Evolutionary conservation across 2,888 invertebrate genomes (phyloP).

Genomic region (Hoplodrina blanda): DNA sequence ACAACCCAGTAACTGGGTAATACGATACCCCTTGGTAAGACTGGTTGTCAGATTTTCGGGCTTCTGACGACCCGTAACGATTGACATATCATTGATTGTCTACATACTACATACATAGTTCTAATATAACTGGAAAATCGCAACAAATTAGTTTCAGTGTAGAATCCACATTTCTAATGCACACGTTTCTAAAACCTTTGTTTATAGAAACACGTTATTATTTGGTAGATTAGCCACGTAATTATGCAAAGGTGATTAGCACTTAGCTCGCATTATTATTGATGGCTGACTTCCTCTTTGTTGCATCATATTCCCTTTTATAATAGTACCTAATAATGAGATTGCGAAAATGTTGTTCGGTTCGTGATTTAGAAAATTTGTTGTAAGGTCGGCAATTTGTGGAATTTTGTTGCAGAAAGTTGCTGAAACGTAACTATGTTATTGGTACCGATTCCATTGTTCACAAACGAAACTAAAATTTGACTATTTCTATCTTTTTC

Average conservation of each 20-base stretch:
- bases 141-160: not conserved
- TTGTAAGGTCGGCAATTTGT: not conserved
- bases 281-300: slow-evolving; percentile 5
- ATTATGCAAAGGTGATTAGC: slow-evolving; percentile 4
- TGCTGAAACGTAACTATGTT: too few species aligned
- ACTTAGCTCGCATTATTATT: slow-evolving; percentile 18
- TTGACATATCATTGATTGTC: too few species aligned
- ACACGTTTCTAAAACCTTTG: slow-evolving; percentile 28
- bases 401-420: too few species aligned
- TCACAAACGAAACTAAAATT: too few species aligned
- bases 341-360: not conserved
- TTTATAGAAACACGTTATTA: slow-evolving; percentile 4
- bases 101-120: too few species aligned
- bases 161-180: not conserved
- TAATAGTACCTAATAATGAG: not conserved
- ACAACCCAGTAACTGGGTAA: too few species aligned
- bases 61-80: too few species aligned
- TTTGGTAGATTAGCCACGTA: slow-evolving; percentile 19
- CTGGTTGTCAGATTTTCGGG: too few species aligned
- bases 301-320: slow-evolving; percentile 15
- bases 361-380: slow-evolving; percentile 4
- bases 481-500: too few species aligned
- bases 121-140: not conserved
- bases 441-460: too few species aligned
- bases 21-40: too few species aligned